Conservation (phyloP, 2,113 vertebrate species). For the Tenrec ecaudatus region DNA sequence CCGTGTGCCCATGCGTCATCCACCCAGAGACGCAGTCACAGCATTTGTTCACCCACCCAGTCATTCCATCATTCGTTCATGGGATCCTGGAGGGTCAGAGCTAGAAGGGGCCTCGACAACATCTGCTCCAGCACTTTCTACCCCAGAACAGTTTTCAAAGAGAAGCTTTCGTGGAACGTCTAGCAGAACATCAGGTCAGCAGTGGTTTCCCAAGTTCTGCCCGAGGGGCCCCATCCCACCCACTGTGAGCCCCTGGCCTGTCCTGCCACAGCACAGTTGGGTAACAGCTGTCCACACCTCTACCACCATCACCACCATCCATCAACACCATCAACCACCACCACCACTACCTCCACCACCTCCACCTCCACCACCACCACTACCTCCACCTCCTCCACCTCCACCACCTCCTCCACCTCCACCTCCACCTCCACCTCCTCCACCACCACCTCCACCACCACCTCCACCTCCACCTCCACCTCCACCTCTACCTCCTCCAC, state of each 20-base stretch:
- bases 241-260: background rate
- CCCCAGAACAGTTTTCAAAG: slow-evolving; percentile 45
- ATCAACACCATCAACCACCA: too few species aligned
- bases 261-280: background rate
- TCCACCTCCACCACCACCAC: too few species aligned
- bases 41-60: background rate
- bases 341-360: too few species aligned
- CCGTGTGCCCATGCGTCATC: background rate
- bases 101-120: background rate
- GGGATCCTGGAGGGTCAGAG: background rate
- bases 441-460: too few species aligned
- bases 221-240: fast-evolving
- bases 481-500: too few species aligned
- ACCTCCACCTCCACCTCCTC: too few species aligned
- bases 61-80: background rate
- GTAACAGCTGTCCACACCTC: too few species aligned
- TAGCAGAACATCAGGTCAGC: background rate
- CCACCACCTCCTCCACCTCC: too few species aligned
- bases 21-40: background rate
- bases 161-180: background rate
- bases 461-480: background rate
- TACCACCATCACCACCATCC: too few species aligned
- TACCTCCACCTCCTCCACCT: too few species aligned
- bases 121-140: background rate
- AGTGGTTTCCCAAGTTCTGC: background rate